Evolutionary conservation across 1,140 invertebrate species (phyloP), one percentile per base, ranked within the genome.

Genomic region (Drosophila ogumai): DNA sequence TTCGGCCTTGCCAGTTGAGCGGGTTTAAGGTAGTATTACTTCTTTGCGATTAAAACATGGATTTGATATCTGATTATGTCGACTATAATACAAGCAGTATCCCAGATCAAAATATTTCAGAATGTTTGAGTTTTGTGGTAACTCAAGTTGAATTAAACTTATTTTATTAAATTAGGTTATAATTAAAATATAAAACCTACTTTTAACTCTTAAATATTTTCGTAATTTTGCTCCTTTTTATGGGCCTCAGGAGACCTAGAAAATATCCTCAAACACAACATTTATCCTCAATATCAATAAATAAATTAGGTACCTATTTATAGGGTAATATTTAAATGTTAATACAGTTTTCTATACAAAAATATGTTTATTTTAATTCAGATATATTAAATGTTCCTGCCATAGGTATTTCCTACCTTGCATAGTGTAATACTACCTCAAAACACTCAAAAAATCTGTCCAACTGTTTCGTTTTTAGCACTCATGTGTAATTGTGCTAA

Each of bases 401-500:
- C n/a, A 0, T 36, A 54, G 31, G 12, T 34, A 34, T 19, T 34
- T 34, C 3, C 17, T 7, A 32, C 10, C 7, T 13, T 8, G 12
- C 32, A 6, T 15, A 15, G 15, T 54, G 32, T 54, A 38, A n/a
- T 25, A 38, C 34, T n/a, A 55, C 34, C 52, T 55, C 10, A 55
- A 38, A 50, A 22, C 34, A 25, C 40, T 28, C 13, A 3, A 10
- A 25, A 43, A 75, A 13, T 46, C 13, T 40, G 67, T 40, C 50
- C 32, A 54, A 32, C 17, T 40, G 36, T 41, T 54, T 40, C 44
- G 28, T 40, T 78, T 77, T 78, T 77, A 59, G 43, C 74, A 78
- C 58, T 31, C 19, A 9, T 32, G 49, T 68, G 43, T 77, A 43
- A 78, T 55, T 28, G 54, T 76, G 72, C 72, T 76, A 76, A 75